Percentiles rank a stretch among this genome's conserved stretches.
These are phyloP conservation scores for Odontothrips loti DNA, from an alignment of 2,888 invertebrate genomes.

Conservation along the genomic window DNA sequence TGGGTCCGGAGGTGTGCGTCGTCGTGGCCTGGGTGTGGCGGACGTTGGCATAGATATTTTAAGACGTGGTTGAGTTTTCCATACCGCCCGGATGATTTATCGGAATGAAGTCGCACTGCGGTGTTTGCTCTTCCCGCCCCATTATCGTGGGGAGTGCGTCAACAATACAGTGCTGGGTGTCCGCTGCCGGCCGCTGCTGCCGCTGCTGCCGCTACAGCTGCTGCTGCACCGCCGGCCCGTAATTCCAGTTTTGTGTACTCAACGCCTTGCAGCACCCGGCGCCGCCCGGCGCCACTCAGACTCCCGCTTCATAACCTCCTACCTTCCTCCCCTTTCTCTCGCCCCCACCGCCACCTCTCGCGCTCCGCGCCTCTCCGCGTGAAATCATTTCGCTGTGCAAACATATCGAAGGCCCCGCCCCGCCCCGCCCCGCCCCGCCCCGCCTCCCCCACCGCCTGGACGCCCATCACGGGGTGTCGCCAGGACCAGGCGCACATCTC, in stretches of 20 bases:
- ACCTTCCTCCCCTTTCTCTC: not conserved
- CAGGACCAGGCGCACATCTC: no score
- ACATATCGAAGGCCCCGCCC: not conserved
- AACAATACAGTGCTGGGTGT: not conserved
- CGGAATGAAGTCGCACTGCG: no score
- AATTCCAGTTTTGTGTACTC: constrained; percentile 15
- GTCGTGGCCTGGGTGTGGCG: no score
- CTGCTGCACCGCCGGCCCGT: not conserved
- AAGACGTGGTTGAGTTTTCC: no score
- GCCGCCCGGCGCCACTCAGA: not conserved
- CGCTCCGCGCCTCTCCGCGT: not conserved
- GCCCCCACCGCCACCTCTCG: not conserved
- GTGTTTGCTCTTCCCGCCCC: no score
- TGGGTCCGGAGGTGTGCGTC: no score
- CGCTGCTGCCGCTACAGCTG: no score
- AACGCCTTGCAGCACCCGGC: constrained; percentile 5
- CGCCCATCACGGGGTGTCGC: no score
- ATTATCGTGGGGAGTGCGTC: not conserved
- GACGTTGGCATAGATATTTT: no score
- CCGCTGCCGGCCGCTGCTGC: no score
- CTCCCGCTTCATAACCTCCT: constrained; percentile 7
- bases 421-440: not conserved
- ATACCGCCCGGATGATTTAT: no score
- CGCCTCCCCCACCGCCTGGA: no score
- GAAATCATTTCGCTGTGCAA: constrained; percentile 21